Evolutionary conservation across 2,797 vertebrate species (phyloP), one percentile per base, ranked within the genome.

Genomic region (Sebastes vulpes): DNA sequence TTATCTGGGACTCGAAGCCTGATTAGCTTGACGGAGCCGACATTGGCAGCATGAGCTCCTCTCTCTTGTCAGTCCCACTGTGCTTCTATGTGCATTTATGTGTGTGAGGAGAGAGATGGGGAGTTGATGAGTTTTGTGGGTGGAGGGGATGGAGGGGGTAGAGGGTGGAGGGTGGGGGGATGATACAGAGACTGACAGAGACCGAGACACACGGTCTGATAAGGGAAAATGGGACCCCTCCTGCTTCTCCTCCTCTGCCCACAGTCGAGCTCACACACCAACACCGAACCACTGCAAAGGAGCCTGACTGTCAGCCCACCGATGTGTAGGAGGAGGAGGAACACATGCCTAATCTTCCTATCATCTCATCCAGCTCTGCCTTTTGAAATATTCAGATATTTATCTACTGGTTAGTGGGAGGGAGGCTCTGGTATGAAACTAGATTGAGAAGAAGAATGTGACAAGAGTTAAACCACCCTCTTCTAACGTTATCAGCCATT

Each of bases 1-100:
- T 90, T 93, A 91, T 94, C 85, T 88, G 69, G 56, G 29, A 73
- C 85, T 88, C 6, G 26, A 65, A 87, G 89, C 76, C 83, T 91
- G 92, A 91, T 94, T 91, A 92, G 80, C 65, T 82, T 84, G 87
- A 90, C 42, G 73, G 67, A 72, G 78, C 80, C 72, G 84, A 61
- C 72, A 54, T 59, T 82, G 76, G 80, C 89, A 84, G 87, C 53
- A 54, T 73, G 72, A 84, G 53, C 77, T 86, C 67, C 60, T 86
- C 76, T 86, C 60, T 38, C 16, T 58, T 78, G 87, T 86, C 84
- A 82, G 70, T 79, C 72, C 52, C 26, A 6, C 26, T 74, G 63
- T 59, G 82, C 25, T 60, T 71, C 8, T 60, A 69, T 75, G 74
- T 71, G 48, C 20, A 35, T 65, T 71, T 87, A 8, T 75, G 56